These are phyloP conservation scores for Drosophila borealis DNA, from an alignment of 2,888 invertebrate genomes.

Conservation along the genomic window DNA sequence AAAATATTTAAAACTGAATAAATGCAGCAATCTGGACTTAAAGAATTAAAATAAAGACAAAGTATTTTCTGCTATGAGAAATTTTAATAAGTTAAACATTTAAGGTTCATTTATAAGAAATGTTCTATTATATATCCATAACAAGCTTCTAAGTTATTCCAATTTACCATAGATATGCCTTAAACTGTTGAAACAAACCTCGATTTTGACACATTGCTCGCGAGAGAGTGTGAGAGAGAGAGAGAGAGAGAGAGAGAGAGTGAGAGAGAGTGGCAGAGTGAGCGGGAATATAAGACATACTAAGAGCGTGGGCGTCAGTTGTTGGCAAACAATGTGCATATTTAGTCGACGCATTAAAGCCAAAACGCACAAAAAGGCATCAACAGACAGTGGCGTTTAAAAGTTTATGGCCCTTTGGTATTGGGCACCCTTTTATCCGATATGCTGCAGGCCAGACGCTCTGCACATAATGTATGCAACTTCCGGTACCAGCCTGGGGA, in stretches of 20 bases:
- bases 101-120: too few species aligned
- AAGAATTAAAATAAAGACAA: too few species aligned
- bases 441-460: constrained; percentile 36
- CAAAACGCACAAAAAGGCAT: constrained; percentile 40
- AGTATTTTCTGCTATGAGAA: too few species aligned
- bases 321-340: constrained; percentile 67
- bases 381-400: constrained; percentile 63
- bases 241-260: background rate
- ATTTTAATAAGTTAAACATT: too few species aligned
- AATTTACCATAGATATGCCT: background rate
- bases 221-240: background rate
- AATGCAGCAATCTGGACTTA: too few species aligned
- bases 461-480: constrained; percentile 70
- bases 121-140: too few species aligned
- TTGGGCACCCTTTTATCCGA: constrained; percentile 52
- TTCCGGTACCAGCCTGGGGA: constrained; percentile 67
- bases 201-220: constrained; percentile 9
- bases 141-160: background rate
- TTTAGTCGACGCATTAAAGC: constrained; percentile 71
- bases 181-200: constrained; percentile 9
- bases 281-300: background rate
- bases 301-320: constrained; percentile 47
- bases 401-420: constrained; percentile 64
- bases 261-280: background rate
- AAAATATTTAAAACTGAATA: too few species aligned